phyloP scores from a whole-genome alignment of 2,797 vertebrate species.

The Rhabdophis nuchalis region DNA sequence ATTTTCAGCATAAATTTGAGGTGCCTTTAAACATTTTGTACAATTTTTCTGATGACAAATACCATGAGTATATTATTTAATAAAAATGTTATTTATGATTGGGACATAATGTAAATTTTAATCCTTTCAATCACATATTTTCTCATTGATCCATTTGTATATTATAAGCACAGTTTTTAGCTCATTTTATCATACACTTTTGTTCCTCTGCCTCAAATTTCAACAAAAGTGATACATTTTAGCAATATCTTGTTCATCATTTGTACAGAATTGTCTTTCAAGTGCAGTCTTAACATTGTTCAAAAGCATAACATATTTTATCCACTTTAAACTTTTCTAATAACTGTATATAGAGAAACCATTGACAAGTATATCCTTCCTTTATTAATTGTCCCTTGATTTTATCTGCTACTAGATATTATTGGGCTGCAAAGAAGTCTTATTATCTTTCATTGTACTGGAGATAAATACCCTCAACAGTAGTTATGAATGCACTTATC shows the following conservation, averaged over 20 bases:
- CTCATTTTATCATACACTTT: neutral
- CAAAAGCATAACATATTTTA: neutral
- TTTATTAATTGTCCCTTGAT: neutral
- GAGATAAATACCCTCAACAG: neutral
- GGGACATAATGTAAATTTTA: neutral
- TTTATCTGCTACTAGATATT: neutral
- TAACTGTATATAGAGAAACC: neutral
- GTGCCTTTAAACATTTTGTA: neutral
- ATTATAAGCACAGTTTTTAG: neutral
- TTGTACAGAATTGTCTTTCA: neutral
- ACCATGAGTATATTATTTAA: neutral
- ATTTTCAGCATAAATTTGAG: neutral
- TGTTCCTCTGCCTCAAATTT: neutral
- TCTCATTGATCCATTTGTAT: neutral
- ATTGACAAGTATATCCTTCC: neutral
- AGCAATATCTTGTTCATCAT: neutral
- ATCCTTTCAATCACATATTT: neutral
- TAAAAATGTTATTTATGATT: neutral
- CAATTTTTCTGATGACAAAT: neutral
- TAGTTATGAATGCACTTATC: neutral
- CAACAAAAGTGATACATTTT: neutral
- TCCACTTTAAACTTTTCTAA: neutral
- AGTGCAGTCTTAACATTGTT: neutral
- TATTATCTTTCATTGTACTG: rapidly evolving
- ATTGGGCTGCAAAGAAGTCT: rapidly evolving